Conservation (phyloP, 2,797 vertebrate genomes). For the Australoheros facetus region DNA sequence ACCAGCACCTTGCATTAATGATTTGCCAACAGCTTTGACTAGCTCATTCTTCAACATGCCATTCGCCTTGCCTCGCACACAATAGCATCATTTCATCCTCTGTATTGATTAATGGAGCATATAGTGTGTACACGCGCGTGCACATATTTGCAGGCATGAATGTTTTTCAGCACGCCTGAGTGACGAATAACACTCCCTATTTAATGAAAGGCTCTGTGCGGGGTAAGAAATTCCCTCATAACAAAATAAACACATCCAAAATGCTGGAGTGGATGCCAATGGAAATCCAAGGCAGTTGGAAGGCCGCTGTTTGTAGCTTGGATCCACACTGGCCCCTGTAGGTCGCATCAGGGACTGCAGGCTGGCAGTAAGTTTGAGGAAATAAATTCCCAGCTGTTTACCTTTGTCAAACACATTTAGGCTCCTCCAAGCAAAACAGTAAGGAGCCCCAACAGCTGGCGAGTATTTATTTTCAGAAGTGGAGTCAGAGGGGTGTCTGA, state of each 20-base stretch:
- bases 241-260: conserved; percentile 76
- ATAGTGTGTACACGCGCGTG: conserved; percentile 26
- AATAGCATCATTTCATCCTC: conserved; percentile 69
- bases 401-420: conserved; percentile 74
- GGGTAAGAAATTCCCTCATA: conserved; percentile 70
- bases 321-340: conserved; percentile 80
- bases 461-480: conserved; percentile 58
- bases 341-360: conserved; percentile 35
- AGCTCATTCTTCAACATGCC: conserved; percentile 70
- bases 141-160: conserved; percentile 10
- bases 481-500: conserved; percentile 60
- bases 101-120: conserved; percentile 76
- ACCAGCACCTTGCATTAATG: conserved; percentile 75
- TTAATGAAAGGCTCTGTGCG: conserved; percentile 57
- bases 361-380: conserved; percentile 21
- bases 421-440: conserved; percentile 61
- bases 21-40: conserved; percentile 77
- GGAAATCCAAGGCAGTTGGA: conserved; percentile 40
- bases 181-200: conserved; percentile 59
- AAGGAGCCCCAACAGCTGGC: conserved; percentile 56
- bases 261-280: conserved; percentile 54
- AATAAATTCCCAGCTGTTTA: conserved; percentile 68
- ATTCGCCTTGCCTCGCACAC: conserved; percentile 58
- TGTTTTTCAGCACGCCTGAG: conserved; percentile 26
- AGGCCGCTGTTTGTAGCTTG: conserved; percentile 12